These are phyloP conservation scores for Clarias pachynema DNA, from an alignment of 2,797 vertebrate genomes.

Conservation along the genomic window DNA sequence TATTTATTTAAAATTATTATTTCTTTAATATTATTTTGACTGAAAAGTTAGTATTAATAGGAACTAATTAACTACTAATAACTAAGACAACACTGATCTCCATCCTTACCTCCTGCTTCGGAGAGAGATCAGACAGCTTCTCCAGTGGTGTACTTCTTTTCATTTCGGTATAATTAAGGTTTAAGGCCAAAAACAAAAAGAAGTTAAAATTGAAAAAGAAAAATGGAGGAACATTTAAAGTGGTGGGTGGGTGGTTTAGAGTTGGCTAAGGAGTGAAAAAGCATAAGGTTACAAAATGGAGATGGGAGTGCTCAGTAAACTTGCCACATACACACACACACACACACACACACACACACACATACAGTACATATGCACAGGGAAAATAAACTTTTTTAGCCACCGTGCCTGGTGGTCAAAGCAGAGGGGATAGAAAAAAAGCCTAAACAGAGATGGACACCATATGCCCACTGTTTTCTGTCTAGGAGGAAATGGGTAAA, in stretches of 20 bases:
- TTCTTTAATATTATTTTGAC: no score
- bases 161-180: slow-evolving; percentile 83
- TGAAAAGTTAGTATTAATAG: no score
- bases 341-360: not conserved
- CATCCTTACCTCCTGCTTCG: slow-evolving; percentile 75
- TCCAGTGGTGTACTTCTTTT: slow-evolving; percentile 74
- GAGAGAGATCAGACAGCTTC: slow-evolving; percentile 73
- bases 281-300: slow-evolving; percentile 53
- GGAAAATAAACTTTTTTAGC: slow-evolving; percentile 31
- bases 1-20: no score
- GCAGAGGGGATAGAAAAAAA: slow-evolving; percentile 54
- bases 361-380: not conserved
- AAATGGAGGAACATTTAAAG: slow-evolving; percentile 65
- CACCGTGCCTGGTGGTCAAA: slow-evolving; percentile 31
- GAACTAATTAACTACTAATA: no score
- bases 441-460: slow-evolving; percentile 35
- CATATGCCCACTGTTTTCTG: slow-evolving; percentile 33
- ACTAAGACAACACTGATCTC: not conserved
- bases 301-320: slow-evolving; percentile 32
- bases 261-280: slow-evolving; percentile 1
- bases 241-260: slow-evolving; percentile 3
- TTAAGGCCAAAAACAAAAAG: slow-evolving; percentile 41
- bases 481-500: slow-evolving; percentile 25
- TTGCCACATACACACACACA: slow-evolving; percentile 9
- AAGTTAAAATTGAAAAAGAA: slow-evolving; percentile 71